Evolutionary conservation across 2,797 vertebrate species (phyloP).

Genomic region (Eupleurogrammus muticus): DNA sequence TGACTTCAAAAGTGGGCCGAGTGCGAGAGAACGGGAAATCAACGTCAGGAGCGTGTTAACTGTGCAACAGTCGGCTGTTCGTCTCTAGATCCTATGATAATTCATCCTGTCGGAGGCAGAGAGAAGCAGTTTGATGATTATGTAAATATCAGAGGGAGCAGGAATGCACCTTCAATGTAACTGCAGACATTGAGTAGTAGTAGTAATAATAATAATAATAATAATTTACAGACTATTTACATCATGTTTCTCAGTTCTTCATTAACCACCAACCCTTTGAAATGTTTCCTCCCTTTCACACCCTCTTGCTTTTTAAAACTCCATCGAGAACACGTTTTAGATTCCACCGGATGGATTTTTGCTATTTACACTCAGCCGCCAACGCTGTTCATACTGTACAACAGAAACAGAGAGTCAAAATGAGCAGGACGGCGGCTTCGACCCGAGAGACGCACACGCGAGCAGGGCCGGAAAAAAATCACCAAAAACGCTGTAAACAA

Average conservation of each 20-base stretch:
- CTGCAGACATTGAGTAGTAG: conserved; percentile 74
- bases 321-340: conserved; percentile 34
- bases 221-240: conserved; percentile 89
- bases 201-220: conserved; percentile 57
- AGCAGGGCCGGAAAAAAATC: conserved; percentile 76
- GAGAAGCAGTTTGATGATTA: conserved; percentile 71
- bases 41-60: conserved; percentile 74
- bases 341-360: conserved; percentile 56
- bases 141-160: conserved; percentile 79
- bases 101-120: conserved; percentile 82
- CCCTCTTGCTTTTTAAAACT: conserved; percentile 5
- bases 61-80: conserved; percentile 82
- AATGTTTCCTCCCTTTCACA: conserved; percentile 30
- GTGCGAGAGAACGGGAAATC: conserved; percentile 79
- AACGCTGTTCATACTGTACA: conserved; percentile 77
- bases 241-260: conserved; percentile 64
- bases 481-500: conserved; percentile 65
- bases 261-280: conserved; percentile 34
- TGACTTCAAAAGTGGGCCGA: conserved; percentile 84
- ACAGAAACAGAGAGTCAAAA: conserved; percentile 77
- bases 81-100: conserved; percentile 83
- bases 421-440: conserved; percentile 80
- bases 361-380: conserved; percentile 83
- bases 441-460: conserved; percentile 67
- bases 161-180: conserved; percentile 79